Evolutionary conservation across 1,140 invertebrate genomes (phyloP), one percentile per base, ranked within the genome.

Genomic region (Lethrus apterus): DNA sequence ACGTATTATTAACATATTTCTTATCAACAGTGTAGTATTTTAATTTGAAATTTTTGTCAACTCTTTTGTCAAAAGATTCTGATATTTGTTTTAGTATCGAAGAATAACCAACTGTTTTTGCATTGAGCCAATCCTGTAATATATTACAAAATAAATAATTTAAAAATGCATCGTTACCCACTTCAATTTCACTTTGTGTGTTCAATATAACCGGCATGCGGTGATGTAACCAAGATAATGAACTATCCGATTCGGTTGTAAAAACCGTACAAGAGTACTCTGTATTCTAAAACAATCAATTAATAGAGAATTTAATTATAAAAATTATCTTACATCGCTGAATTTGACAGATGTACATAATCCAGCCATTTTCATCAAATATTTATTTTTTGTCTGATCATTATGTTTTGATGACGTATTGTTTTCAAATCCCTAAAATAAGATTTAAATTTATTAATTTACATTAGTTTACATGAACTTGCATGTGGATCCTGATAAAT

Each of bases 221-320:
- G 57, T 89, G 76, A 71, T 92, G 87, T 33, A 89, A 67, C 78
- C 79, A 84, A 20, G 74, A 73, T 33, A 89, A 65, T 9, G 78
- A 74, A 15, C 74, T 59, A 44, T 83, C 83, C 2, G 86, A 79
- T 34, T 83, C 80, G 68, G 81, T 84, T 20, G 88, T 92, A 26
- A 90, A 80, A 4, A 91, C 68, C 24, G 81, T 77, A 63, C 86
- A 90, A 52, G 82, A 84, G 55, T 83, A 85, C 31, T 86, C 71
- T 17, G 72, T 67, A 29, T 72, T 20, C 34, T 36, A 17, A 20
- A 36, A 36, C 10, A 36, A 20, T 20, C 9, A 2, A 2, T 4
- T 19, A 17, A 5, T 36, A 20, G 17, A 36, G 9, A 18, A 9
- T 2, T 17, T 20, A 7, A n/a, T n/a, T n/a, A n/a, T n/a, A n/a